Percentiles rank a stretch among this genome's conserved stretches.
Evolutionary conservation across 2,797 vertebrate genomes (phyloP).

Genomic region (Thunnus albacares): DNA sequence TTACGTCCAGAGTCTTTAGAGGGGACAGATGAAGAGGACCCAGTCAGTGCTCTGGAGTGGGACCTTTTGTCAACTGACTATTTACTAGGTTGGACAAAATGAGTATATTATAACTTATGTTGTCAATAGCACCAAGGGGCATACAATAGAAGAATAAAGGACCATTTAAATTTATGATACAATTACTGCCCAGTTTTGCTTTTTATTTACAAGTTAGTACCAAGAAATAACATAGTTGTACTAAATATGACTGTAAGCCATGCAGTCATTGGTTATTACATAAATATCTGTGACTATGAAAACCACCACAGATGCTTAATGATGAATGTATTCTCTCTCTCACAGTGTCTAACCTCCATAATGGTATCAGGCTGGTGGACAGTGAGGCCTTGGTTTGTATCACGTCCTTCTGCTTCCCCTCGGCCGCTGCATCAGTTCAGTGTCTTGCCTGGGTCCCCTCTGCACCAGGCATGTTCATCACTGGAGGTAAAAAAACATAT

Average conservation of each 20-base stretch:
- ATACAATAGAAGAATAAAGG: not conserved
- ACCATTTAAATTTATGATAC: not conserved
- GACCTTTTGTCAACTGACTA: constrained; percentile 96
- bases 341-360: constrained; percentile 93
- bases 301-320: not conserved
- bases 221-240: not conserved
- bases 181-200: not conserved
- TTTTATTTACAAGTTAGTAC: not conserved
- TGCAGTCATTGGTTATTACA: not conserved
- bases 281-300: not conserved
- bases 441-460: constrained; percentile 97
- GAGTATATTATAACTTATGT: no score
- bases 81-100: constrained; percentile 84
- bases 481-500: constrained; percentile 89
- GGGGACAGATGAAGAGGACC: constrained; percentile 97
- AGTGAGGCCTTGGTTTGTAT: constrained; percentile 92
- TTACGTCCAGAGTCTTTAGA: constrained; percentile 95
- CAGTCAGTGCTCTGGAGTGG: constrained; percentile 96
- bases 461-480: constrained; percentile 98
- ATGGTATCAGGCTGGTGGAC: constrained; percentile 94
- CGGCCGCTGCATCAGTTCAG: constrained; percentile 92
- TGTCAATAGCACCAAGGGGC: no score
- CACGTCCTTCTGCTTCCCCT: constrained; percentile 93
- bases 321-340: constrained; percentile 11
- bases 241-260: not conserved